Percentiles rank a stretch among this genome's conserved stretches.
These are phyloP conservation scores for Tupiocoris notatus DNA, from an alignment of 2,888 invertebrate species.

Conservation along the genomic window DNA sequence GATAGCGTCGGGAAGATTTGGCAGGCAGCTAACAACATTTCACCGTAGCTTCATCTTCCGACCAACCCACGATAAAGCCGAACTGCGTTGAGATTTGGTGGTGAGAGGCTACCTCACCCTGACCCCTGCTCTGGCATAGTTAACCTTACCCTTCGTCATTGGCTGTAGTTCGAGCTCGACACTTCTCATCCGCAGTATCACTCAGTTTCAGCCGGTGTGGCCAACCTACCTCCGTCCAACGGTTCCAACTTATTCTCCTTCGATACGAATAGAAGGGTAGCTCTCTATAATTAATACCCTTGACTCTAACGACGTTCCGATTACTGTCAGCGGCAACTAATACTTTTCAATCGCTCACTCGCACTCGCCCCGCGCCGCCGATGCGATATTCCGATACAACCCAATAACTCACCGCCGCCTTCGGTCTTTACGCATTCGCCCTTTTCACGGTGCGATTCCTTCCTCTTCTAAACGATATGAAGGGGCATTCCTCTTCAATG, in stretches of 20 bases:
- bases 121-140: not conserved
- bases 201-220: conserved; percentile 21
- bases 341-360: conserved; percentile 24
- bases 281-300: conserved; percentile 27
- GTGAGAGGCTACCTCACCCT: not conserved
- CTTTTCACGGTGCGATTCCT: not conserved
- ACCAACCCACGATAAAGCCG: too few species aligned
- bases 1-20: conserved; percentile 6
- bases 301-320: conserved; percentile 22
- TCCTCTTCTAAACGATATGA: not conserved
- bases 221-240: not conserved
- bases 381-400: conserved; percentile 10
- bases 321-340: conserved; percentile 25
- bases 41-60: not conserved
- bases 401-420: conserved; percentile 17
- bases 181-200: conserved; percentile 9
- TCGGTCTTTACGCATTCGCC: too few species aligned
- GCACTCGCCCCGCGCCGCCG: conserved; percentile 1
- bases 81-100: too few species aligned
- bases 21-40: conserved; percentile 15
- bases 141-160: not conserved
- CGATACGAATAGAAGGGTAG: not conserved
- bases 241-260: not conserved
- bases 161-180: not conserved
- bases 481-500: not conserved